Base-by-base conservation (phyloP, 2,888 invertebrate genomes). In the Hymenopus coronatus region DNA sequence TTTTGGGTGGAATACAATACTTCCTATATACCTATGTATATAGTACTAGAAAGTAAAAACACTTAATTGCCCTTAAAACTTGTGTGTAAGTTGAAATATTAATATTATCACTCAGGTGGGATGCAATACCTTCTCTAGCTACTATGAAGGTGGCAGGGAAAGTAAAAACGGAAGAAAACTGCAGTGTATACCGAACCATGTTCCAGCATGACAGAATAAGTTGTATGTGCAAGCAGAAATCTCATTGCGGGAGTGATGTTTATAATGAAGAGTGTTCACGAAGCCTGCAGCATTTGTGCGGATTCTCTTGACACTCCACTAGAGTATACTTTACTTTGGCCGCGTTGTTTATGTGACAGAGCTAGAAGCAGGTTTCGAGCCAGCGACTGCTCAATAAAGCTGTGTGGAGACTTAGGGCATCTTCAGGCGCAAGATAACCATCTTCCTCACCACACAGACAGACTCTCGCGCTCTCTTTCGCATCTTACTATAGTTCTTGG, bases 391-490 rank as follows among this genome's bases (percentile, higher is more conserved):
- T 85, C 54, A 85, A 85, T 85, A 85, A 85, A 85, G 85, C 85
- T 85, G 85, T 70, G 85, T 3, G 20, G 54, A 25, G n/a, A 20
- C 70, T 54, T 46, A 28, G 70, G 28, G 85, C 27, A 85, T 54
- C 85, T 85, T 54, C 85, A 85, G 70, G 85, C 85, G 15, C 40
- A n/a, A 85, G 85, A 85, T 85, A 85, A 85, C 54, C 46, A 85
- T 85, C 85, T 85, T 85, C 85, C 28, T 85, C 85, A 85, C 85
- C 54, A 25, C 54, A 70, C 54, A 70, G 54, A 54, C 54, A 54
- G 54, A 70, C 54, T 20, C 54, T 70, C 54, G 54, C 54, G 25
- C 25, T 70, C 54, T 70, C 54, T 70, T 70, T 70, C 54, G 20
- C 54, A 25, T 70, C 20, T 70, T 20, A 6, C 8, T 70, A 70